phyloP scores from a whole-genome alignment of 2,888 invertebrate genomes.

The Iselma pallidipennis region DNA sequence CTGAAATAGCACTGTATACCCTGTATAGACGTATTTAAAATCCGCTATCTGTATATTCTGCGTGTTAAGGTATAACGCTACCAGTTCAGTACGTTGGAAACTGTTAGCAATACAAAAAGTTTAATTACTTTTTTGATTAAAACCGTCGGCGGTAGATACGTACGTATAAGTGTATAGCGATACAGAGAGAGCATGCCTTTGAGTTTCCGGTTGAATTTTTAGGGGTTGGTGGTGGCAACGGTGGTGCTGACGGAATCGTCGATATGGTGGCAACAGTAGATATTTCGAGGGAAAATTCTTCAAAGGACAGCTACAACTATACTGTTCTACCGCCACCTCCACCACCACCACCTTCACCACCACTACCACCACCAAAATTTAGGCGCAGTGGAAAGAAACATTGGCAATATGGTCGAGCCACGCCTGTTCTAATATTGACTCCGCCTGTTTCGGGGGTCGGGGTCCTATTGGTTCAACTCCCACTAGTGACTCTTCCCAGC shows the following conservation, averaged over 20 bases:
- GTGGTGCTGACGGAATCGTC: constrained; percentile 9
- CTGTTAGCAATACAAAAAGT: constrained; percentile 30
- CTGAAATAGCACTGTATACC: no score
- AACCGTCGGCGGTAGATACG: constrained; percentile 19
- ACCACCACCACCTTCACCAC: constrained; percentile 10
- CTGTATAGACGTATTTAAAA: no score
- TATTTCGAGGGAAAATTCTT: constrained; percentile 9
- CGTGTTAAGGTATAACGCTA: neutral
- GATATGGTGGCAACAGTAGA: constrained; percentile 5
- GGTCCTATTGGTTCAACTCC: constrained; percentile 52
- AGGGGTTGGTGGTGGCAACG: neutral
- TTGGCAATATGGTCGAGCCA: constrained; percentile 24
- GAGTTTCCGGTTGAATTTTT: constrained; percentile 7
- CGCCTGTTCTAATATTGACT: constrained; percentile 35
- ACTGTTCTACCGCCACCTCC: constrained; percentile 17
- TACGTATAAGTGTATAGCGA: constrained; percentile 6
- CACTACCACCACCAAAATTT: constrained; percentile 6
- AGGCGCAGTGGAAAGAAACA: constrained; percentile 32
- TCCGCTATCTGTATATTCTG: neutral
- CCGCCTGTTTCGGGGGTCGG: constrained; percentile 45
- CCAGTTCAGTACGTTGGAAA: neutral
- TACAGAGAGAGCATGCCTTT: constrained; percentile 10
- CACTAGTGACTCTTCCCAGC: constrained; percentile 47
- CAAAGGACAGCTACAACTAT: constrained; percentile 16
- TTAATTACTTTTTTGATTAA: constrained; percentile 39